Base-by-base conservation (phyloP, 2,888 invertebrate species). In the Polyommatus iphigenia region DNA sequence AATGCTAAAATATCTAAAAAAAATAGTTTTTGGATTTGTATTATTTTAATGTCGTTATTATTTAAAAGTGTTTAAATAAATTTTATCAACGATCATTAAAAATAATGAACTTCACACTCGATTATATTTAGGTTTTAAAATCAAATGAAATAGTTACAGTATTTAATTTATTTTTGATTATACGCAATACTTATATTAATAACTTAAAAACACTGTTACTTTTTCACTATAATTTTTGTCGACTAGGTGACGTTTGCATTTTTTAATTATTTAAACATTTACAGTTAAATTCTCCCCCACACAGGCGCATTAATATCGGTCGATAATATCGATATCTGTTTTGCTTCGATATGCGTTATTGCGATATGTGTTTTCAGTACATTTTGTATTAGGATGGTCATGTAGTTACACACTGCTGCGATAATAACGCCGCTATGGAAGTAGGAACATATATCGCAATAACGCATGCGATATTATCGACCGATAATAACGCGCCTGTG, bases 261-360 rank as follows among this genome's bases (percentile, higher is more conserved):
- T 75, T 75, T 75, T 50, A 75, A 75, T 75, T 75, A 54, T 75
- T 50, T 24, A 24, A 75, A 29, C 75, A 24, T 18, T 18, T 73
- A 29, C 67, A 15, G 67, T 15, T 29, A 67, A 24, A 24, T 24
- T 24, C 24, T 24, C 24, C 24, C 24, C 24, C 24, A 24, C 24
- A 24, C 24, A 24, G 24, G 24, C 24, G 24, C 24, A 24, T 24
- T 24, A 24, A 24, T 24, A 24, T 24, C 24, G 24, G 24, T 24
- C 24, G 24, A 24, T 24, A 24, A 24, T 24, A 24, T 24, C 24
- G 2, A 24, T 24, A 24, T 24, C 24, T 24, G 24, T 24, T 24
- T 24, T 24, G 24, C 24, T 24, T 24, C 24, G 24, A 24, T 24
- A 24, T 24, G 24, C 24, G 24, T 24, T 24, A 24, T 24, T 24